phyloP scores from a whole-genome alignment of 2,797 vertebrate species.

The Arremon brunneinucha region DNA sequence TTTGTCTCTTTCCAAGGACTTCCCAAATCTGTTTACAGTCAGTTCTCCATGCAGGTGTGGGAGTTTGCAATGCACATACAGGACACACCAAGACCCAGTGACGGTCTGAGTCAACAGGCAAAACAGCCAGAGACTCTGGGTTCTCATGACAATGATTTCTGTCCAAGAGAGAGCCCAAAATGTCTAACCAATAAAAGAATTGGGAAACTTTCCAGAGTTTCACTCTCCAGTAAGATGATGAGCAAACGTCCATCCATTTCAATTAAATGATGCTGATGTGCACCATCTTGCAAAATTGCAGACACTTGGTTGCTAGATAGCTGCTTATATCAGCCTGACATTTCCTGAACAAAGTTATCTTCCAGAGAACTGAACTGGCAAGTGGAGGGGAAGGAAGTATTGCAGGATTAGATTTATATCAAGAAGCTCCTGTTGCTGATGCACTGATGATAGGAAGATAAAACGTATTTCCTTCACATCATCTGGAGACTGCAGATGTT shows the following conservation, averaged over 20 bases:
- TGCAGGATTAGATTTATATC: constrained; percentile 53
- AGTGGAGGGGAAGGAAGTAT: constrained; percentile 32
- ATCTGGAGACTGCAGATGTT: constrained; percentile 39
- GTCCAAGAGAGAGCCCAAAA: background rate
- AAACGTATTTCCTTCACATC: constrained; percentile 10
- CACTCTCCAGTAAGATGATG: background rate
- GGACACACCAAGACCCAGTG: background rate
- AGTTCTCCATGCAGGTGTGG: background rate
- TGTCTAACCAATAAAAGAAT: background rate
- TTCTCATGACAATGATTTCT: background rate
- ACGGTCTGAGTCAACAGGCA: background rate
- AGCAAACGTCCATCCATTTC: background rate
- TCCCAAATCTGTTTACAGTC: background rate
- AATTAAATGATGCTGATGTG: background rate
- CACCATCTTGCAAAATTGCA: background rate
- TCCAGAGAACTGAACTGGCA: constrained; percentile 22
- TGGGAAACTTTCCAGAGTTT: background rate
- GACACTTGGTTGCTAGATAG: background rate
- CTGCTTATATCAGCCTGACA: constrained; percentile 26
- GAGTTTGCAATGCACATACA: background rate
- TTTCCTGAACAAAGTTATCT: constrained; percentile 47
- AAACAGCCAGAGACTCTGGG: background rate
- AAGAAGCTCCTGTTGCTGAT: constrained; percentile 49
- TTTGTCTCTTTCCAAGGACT: background rate
- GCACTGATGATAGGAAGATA: constrained; percentile 49